Conservation (phyloP, 2,797 vertebrate species). For the Zalophus californianus region DNA sequence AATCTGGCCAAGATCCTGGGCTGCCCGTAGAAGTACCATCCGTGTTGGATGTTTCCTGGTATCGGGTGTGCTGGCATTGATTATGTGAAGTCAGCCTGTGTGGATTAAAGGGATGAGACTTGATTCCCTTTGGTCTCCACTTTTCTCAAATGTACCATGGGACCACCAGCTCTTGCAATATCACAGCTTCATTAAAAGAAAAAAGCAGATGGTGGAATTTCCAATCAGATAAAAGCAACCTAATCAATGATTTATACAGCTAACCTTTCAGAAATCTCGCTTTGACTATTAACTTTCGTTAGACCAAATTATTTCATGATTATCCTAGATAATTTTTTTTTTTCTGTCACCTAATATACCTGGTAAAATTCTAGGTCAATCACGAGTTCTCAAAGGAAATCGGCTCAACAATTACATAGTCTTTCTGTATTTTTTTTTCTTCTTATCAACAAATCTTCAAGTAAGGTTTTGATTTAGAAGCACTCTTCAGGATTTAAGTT, state of each 20-base stretch:
- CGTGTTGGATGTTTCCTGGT: neutral
- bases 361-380: constrained; percentile 40
- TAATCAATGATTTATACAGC: neutral
- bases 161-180: neutral
- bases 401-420: neutral
- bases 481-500: constrained; percentile 7
- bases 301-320: constrained; percentile 28
- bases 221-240: neutral
- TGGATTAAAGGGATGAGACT: neutral
- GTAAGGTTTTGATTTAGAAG: constrained; percentile 33
- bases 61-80: neutral
- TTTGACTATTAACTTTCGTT: constrained; percentile 19
- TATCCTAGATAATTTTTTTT: neutral
- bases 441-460: neutral
- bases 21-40: neutral
- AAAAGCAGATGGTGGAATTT: neutral
- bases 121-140: neutral
- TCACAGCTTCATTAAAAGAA: neutral
- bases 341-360: neutral
- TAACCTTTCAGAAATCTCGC: constrained; percentile 54
- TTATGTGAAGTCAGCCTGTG: neutral
- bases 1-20: neutral
- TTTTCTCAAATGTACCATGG: constrained; percentile 6
- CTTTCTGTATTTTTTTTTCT: constrained; percentile 2
- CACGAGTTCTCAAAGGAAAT: neutral